Evolutionary conservation across 2,797 vertebrate genomes (phyloP).

Genomic region (Staurois parvus): DNA sequence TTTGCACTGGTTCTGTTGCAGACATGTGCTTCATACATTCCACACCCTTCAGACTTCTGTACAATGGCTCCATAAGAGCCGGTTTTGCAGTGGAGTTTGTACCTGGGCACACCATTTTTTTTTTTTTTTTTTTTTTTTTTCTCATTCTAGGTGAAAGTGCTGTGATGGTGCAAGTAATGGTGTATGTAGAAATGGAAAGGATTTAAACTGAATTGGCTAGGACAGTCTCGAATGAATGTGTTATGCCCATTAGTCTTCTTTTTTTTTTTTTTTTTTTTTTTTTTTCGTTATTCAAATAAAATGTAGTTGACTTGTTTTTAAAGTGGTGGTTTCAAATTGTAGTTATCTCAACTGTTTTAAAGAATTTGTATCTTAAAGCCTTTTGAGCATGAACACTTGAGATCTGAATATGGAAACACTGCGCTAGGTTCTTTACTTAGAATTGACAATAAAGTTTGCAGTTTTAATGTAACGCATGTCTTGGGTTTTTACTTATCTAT

Average conservation of each 20-base stretch:
- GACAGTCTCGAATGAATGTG: neutral
- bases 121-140: too few species aligned
- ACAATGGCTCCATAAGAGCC: neutral
- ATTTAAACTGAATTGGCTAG: neutral
- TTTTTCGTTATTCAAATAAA: slow-evolving; percentile 15
- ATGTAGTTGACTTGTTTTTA: slow-evolving; percentile 9
- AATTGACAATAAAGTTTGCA: slow-evolving; percentile 30
- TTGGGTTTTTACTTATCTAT: neutral
- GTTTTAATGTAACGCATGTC: neutral
- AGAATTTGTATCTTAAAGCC: neutral
- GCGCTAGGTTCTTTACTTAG: neutral
- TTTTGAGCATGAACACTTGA: neutral
- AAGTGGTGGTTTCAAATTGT: neutral
- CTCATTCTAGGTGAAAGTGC: neutral
- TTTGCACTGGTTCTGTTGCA: neutral
- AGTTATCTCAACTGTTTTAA: neutral
- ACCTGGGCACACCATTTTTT: neutral
- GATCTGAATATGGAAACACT: neutral
- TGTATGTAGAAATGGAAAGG: neutral
- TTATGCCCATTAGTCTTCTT: neutral
- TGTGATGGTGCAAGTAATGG: neutral
- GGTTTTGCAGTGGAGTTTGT: neutral
- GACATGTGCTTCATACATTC: neutral
- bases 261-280: neutral
- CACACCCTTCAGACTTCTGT: neutral